Base-by-base conservation (phyloP, 2,113 vertebrate genomes). In the Gopherus evgoodei region DNA sequence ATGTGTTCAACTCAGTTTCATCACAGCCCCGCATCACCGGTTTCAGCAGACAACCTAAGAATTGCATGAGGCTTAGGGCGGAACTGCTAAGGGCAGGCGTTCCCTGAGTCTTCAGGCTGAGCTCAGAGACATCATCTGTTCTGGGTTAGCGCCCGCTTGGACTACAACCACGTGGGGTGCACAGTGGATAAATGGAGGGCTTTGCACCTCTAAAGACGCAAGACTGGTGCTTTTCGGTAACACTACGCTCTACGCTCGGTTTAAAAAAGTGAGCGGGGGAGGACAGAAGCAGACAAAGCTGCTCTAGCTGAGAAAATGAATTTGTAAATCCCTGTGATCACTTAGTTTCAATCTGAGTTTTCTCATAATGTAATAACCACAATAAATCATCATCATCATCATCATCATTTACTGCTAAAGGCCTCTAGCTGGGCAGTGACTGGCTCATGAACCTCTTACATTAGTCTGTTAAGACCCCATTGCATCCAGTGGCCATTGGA, bases 1-100 rank as follows among this genome's bases (percentile, higher is more conserved):
- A 95, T 97, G 95, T 96, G 94, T 93, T 97, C 92, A 91, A 91
- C 93, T 96, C 96, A 97, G 95, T 90, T 97, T 91, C 91, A 94
- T 93, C 91, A 94, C 90, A 93, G 83, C 65, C 95, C 90, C 91
- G 94, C 94, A 94, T 96, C 94, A 89, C 88, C 88, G 24, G 75
- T 90, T 94, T 89, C 92, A 88, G 50, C 21, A 35, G 86, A 80
- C 81, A 94, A 89, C 88, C 84, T 0, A 29, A 54, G 82, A 90
- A 83, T 92, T 90, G 87, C 0, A 1, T 86, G 93, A 88, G 47
- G 93, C 91, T 84, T 86, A 95, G 86, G 90, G 24, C 53, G 52
- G 89, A 92, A 91, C 53, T 95, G 65, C 65, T 72, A 72, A 9
- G 47, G 8, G 14, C 17, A 38, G 21, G 65, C 19, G 21, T 38